These are phyloP conservation scores for Xestoiulus laeticollis DNA, from an alignment of 2,888 invertebrate species.

Conservation along the genomic window DNA sequence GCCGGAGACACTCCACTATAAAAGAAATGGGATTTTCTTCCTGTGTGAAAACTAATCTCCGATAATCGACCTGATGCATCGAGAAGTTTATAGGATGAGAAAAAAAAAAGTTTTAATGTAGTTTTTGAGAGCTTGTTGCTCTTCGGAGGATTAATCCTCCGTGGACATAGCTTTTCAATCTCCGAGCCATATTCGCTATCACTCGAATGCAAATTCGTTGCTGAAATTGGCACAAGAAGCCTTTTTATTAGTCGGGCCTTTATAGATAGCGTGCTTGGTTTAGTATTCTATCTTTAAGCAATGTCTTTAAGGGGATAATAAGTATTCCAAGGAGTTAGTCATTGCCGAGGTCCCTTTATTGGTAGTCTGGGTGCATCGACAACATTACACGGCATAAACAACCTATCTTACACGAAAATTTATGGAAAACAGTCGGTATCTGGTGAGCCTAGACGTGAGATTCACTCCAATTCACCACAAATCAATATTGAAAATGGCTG, in stretches of 20 bases:
- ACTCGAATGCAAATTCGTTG: not conserved
- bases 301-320: not conserved
- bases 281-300: too few relatives aligned
- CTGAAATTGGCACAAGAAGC: not conserved
- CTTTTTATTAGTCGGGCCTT: not conserved
- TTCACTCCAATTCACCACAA: conserved; percentile 13
- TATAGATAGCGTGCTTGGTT: not conserved
- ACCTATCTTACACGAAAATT: conserved; percentile 19
- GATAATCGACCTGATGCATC: not conserved
- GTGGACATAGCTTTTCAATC: not conserved
- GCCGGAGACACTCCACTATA: not conserved
- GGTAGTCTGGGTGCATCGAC: not conserved
- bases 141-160: not conserved
- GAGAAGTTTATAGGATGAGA: not conserved
- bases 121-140: not conserved
- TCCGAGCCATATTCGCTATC: not conserved
- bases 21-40: not conserved
- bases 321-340: not conserved
- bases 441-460: not conserved
- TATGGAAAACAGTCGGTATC: conserved; percentile 23
- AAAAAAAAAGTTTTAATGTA: not conserved
- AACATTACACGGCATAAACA: conserved; percentile 24
- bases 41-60: not conserved
- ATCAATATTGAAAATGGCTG: conserved; percentile 15
- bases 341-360: not conserved